Percentiles rank a stretch among this genome's conserved stretches.
These are phyloP conservation scores for Crypturellus undulatus DNA, from an alignment of 2,113 vertebrate genomes.

Conservation along the genomic window DNA sequence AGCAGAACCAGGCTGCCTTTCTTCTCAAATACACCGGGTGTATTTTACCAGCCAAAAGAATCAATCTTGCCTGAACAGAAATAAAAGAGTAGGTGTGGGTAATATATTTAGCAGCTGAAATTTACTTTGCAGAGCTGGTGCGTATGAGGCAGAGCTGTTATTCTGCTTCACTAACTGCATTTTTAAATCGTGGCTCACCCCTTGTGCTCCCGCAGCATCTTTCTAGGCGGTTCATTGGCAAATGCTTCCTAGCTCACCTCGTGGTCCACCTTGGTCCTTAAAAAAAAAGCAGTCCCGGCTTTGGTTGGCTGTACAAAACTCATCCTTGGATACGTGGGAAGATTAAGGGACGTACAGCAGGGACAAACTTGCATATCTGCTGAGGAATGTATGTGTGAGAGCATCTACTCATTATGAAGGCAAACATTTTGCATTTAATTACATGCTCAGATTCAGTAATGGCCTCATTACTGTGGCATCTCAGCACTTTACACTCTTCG, in stretches of 20 bases:
- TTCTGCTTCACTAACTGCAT: conserved; percentile 21
- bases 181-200: neutral
- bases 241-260: neutral
- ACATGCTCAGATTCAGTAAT: conserved; percentile 55
- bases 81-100: conserved; percentile 57
- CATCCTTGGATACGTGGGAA: neutral
- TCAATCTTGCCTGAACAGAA: conserved; percentile 48
- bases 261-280: neutral
- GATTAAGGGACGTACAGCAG: neutral
- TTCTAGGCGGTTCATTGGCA: neutral
- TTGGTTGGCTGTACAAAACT: conserved; percentile 1
- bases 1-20: conserved; percentile 1
- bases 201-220: neutral
- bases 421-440: conserved; percentile 67
- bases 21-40: neutral
- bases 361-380: conserved; percentile 28
- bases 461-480: conserved; percentile 50
- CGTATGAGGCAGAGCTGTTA: neutral
- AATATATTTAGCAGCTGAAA: conserved; percentile 50
- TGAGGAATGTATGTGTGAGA: conserved; percentile 38
- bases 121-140: conserved; percentile 49
- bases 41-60: conserved; percentile 43
- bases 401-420: conserved; percentile 50
- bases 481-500: conserved; percentile 34
- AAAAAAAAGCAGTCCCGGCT: neutral